Conservation (phyloP, 2,797 vertebrate genomes). For the Pristis pectinata region DNA sequence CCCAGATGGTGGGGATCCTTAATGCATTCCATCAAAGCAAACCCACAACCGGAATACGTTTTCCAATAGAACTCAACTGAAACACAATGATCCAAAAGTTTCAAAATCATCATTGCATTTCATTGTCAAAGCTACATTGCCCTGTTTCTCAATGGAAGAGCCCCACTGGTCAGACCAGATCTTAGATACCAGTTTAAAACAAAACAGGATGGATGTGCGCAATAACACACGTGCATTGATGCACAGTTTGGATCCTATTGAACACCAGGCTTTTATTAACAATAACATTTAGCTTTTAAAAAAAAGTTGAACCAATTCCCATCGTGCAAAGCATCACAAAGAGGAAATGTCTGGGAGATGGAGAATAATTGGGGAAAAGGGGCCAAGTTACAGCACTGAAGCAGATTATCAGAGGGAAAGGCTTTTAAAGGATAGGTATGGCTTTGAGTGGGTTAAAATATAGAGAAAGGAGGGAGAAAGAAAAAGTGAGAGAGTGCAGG, state of each 20-base stretch:
- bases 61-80: neutral
- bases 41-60: neutral
- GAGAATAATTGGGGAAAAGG: neutral
- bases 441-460: neutral
- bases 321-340: neutral
- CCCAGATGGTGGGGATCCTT: too few relatives aligned
- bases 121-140: neutral
- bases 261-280: neutral
- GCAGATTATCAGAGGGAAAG: neutral
- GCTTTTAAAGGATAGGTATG: neutral
- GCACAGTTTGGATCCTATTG: neutral
- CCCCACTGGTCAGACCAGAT: too few relatives aligned
- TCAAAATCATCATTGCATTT: neutral
- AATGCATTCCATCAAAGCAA: constrained; percentile 9
- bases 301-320: neutral
- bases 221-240: neutral
- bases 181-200: neutral
- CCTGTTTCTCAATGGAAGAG: neutral
- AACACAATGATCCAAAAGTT: neutral
- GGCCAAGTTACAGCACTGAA: neutral
- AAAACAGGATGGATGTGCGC: neutral
- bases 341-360: neutral
- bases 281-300: neutral
- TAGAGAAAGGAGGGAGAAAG: too few relatives aligned
- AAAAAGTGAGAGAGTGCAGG: neutral